Conservation (phyloP, 2,797 vertebrate species). For the Numenius phaeopus region DNA sequence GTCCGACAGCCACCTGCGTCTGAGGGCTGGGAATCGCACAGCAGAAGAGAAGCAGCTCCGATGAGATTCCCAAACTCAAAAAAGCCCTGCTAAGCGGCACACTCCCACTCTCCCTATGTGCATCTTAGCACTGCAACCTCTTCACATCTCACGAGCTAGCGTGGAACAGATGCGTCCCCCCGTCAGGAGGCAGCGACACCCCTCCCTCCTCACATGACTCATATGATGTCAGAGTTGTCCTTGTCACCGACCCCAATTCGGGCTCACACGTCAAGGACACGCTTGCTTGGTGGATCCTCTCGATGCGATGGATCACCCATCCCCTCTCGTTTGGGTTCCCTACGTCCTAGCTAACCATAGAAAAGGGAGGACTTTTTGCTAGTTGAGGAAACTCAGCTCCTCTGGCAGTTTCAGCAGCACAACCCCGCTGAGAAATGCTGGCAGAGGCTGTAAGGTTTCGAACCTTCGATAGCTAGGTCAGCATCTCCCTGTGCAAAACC, state of each 20-base stretch:
- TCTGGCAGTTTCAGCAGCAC: not conserved
- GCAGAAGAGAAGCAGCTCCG: slow-evolving; percentile 65
- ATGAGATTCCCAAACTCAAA: slow-evolving; percentile 77
- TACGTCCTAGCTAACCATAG: not conserved
- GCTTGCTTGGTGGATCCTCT: slow-evolving; percentile 11
- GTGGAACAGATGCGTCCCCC: slow-evolving; percentile 74
- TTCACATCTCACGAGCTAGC: slow-evolving; percentile 74
- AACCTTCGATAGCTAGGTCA: slow-evolving; percentile 20
- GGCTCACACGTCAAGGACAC: slow-evolving; percentile 62
- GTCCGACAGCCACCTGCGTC: not conserved
- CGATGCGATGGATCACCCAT: not conserved
- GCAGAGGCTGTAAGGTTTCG: not conserved
- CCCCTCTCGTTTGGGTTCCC: not conserved
- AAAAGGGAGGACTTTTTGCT: not conserved
- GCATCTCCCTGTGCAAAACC: not conserved
- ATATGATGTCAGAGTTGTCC: slow-evolving; percentile 75
- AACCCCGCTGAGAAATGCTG: not conserved
- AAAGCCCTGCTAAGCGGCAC: slow-evolving; percentile 73
- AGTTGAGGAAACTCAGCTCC: slow-evolving; percentile 17
- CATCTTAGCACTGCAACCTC: slow-evolving; percentile 77
- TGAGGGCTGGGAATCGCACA: slow-evolving; percentile 33
- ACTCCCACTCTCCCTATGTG: slow-evolving; percentile 77
- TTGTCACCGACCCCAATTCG: slow-evolving; percentile 69
- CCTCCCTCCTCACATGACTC: slow-evolving; percentile 73
- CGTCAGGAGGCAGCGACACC: slow-evolving; percentile 67